Evolutionary conservation across 2,113 vertebrate species (phyloP), one percentile per base, ranked within the genome.

Genomic region (Tragelaphus buxtoni): DNA sequence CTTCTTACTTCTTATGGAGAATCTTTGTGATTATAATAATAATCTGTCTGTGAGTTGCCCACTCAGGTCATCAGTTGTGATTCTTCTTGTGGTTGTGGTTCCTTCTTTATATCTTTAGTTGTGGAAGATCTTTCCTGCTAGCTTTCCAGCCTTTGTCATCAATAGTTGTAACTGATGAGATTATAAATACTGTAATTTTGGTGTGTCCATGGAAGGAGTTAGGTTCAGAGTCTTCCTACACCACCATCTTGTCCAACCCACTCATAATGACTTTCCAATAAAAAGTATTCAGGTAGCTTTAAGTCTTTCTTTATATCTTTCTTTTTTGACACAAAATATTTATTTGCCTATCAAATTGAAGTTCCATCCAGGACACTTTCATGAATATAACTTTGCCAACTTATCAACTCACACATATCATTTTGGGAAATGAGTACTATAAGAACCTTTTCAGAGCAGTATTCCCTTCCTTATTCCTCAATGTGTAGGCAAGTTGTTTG

Each of bases 391-490:
- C 5, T 72, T 92, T 80, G 28, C 16, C 39, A 42, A 77, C 1
- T 1, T 28, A 22, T 30, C 11, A 1, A 35, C n/a, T 80, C 39
- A 32, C 32, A 97, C 22, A 95, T 2, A 86, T 32, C 3, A 49
- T n/a, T 79, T 96, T 95, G 12, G 79, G 9, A 53, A 77, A 32
- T 45, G 58, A 80, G 3, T 89, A 94, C 30, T 74, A 12, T 77
- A 30, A 95, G 26, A 58, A 96, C 74, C 47, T 97, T 45, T 65
- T 95, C 72, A 97, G 86, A 20, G 91, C 91, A 3, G 6, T 39
- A 74, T 96, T 97, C 45, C 97, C 86, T 58, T 98, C 89, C 28
- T 94, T 96, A 76, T 97, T 98, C 94, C 96, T 94, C 72, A 97
- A 90, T 26, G 93, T 95, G 51, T 97, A 96, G 20, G 96, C 91